Conservation (phyloP, 2,113 vertebrate species). For the Cyanistes caeruleus region DNA sequence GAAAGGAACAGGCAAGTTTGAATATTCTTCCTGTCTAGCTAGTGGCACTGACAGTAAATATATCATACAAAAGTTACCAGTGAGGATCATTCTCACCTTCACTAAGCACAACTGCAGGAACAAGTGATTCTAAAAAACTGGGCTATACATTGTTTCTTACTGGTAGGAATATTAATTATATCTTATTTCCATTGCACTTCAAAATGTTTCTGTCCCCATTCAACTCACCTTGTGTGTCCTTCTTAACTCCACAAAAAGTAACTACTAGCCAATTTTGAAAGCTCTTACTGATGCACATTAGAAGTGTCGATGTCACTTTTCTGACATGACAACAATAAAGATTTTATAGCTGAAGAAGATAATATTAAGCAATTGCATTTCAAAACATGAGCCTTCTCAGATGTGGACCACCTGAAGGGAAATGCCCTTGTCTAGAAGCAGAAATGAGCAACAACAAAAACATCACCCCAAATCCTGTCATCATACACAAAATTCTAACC, state of each 20-base stretch:
- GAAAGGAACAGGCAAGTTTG: not conserved
- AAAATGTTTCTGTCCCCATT: not conserved
- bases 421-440: not conserved
- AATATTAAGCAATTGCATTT: not conserved
- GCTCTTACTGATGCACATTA: not conserved
- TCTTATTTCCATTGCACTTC: not conserved
- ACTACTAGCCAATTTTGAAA: not conserved
- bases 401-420: not conserved
- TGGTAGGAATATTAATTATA: not conserved
- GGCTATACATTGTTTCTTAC: not conserved
- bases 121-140: not conserved
- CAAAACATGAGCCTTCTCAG: not conserved
- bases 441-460: not conserved
- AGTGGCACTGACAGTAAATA: not conserved
- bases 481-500: not conserved
- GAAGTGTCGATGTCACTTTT: not conserved
- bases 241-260: not conserved
- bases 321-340: not conserved
- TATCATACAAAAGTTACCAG: not conserved
- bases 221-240: not conserved
- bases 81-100: not conserved
- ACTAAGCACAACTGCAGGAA: not conserved
- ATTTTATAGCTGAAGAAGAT: not conserved
- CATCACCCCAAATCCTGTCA: not conserved
- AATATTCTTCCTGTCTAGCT: not conserved